Evolutionary conservation across 2,888 invertebrate genomes (phyloP).

Genomic region (Noctuana brunneofusca): DNA sequence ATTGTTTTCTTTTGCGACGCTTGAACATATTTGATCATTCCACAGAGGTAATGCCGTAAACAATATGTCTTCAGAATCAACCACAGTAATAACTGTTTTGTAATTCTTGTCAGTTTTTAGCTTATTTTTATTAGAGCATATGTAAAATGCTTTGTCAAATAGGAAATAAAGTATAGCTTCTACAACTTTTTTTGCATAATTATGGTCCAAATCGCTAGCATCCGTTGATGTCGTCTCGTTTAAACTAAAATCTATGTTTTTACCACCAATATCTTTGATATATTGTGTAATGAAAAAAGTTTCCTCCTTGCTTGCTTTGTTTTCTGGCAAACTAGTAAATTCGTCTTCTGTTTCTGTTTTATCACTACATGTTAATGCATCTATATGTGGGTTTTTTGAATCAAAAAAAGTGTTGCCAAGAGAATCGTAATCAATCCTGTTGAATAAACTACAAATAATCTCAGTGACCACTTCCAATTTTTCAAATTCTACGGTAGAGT

Average conservation of each 20-base stretch:
- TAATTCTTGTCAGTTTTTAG: constrained; percentile 39
- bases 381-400: constrained; percentile 4
- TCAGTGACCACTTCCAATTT: constrained; percentile 67
- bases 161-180: constrained; percentile 69
- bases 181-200: constrained; percentile 53
- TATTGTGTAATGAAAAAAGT: constrained; percentile 66
- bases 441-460: constrained; percentile 54
- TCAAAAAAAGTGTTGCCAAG: constrained; percentile 9
- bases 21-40: constrained; percentile 33
- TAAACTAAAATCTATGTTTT: constrained; percentile 39
- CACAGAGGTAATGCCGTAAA: constrained; percentile 59
- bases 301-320: constrained; percentile 33
- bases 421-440: constrained; percentile 51
- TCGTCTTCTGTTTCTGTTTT: neutral
- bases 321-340: neutral
- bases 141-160: constrained; percentile 58
- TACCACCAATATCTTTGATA: constrained; percentile 58
- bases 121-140: constrained; percentile 49
- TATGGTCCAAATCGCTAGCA: constrained; percentile 51
- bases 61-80: constrained; percentile 69
- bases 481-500: constrained; percentile 74
- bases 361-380: neutral
- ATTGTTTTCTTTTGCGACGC: neutral
- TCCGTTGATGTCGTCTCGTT: constrained; percentile 60
- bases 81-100: constrained; percentile 66